These are phyloP conservation scores for Entomyzon cyanotis DNA, from an alignment of 2,113 vertebrate species.

Conservation along the genomic window DNA sequence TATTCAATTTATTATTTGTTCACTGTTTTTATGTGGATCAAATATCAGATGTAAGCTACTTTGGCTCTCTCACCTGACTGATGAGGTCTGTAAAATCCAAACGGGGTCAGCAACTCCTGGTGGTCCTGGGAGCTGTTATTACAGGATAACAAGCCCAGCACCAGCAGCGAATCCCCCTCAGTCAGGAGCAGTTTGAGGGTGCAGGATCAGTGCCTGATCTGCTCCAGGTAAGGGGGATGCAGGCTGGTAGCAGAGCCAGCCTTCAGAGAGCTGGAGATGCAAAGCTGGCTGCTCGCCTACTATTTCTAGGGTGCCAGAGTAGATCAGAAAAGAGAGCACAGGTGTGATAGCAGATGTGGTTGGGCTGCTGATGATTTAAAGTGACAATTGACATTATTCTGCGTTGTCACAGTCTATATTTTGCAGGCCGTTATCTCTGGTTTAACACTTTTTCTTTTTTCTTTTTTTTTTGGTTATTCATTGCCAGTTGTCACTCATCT, in stretches of 20 bases:
- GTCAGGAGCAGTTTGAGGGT: slow-evolving; percentile 14
- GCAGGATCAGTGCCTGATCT: slow-evolving; percentile 3
- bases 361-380: slow-evolving; percentile 38
- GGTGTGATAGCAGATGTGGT: slow-evolving; percentile 62
- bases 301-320: slow-evolving; percentile 25
- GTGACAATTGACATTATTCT: slow-evolving; percentile 35
- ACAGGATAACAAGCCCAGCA: slow-evolving; percentile 20
- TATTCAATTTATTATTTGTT: neutral
- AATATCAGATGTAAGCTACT: slow-evolving; percentile 5
- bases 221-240: neutral
- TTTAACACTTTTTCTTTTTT: neutral
- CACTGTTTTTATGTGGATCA: neutral
- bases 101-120: neutral
- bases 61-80: slow-evolving; percentile 35
- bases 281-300: slow-evolving; percentile 16
- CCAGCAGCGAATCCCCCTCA: neutral
- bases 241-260: neutral
- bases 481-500: neutral
- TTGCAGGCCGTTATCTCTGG: neutral
- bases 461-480: neutral
- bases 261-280: neutral
- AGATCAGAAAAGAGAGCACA: slow-evolving; percentile 45
- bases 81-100: slow-evolving; percentile 17
- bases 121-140: neutral
- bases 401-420: neutral